phyloP scores from a whole-genome alignment of 2,888 invertebrate species.

The Odontomyia ornata region DNA sequence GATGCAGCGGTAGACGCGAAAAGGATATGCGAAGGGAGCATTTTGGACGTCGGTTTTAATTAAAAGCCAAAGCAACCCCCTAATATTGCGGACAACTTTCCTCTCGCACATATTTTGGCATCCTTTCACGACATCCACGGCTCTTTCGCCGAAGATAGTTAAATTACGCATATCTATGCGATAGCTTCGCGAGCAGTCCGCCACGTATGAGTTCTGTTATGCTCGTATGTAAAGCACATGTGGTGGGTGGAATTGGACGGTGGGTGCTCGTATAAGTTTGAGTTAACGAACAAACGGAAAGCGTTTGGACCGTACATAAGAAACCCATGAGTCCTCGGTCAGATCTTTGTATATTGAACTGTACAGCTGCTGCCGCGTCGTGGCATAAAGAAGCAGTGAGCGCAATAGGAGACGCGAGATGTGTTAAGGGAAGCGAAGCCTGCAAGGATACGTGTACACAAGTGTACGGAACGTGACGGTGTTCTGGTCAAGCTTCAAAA shows the following conservation, averaged over 20 bases:
- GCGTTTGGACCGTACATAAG: constrained; percentile 45
- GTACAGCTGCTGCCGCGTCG: constrained; percentile 29
- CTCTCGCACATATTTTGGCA: constrained; percentile 48
- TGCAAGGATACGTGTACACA: constrained; percentile 48
- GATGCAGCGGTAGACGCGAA: background rate
- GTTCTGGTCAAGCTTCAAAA: constrained; percentile 52
- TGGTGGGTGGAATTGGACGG: background rate
- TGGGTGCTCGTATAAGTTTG: background rate
- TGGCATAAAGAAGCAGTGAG: constrained; percentile 31
- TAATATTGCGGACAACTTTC: constrained; percentile 47
- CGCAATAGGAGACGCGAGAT: constrained; percentile 22
- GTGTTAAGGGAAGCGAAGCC: constrained; percentile 5
- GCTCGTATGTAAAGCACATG: constrained; percentile 25
- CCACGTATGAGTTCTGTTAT: constrained; percentile 31
- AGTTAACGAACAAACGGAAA: constrained; percentile 7
- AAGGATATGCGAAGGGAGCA: constrained; percentile 41
- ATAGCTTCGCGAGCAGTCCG: constrained; percentile 47
- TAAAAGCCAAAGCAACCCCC: constrained; percentile 50
- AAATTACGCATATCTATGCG: constrained; percentile 51
- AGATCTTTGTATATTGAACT: constrained; percentile 37
- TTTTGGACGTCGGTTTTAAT: constrained; percentile 50
- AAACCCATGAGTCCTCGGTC: constrained; percentile 45
- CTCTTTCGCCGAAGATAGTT: constrained; percentile 48
- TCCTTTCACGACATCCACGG: constrained; percentile 46
- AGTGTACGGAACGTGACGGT: constrained; percentile 51